These are phyloP conservation scores for Eidolon dupreanum DNA, from an alignment of 2,797 vertebrate genomes.

Conservation along the genomic window DNA sequence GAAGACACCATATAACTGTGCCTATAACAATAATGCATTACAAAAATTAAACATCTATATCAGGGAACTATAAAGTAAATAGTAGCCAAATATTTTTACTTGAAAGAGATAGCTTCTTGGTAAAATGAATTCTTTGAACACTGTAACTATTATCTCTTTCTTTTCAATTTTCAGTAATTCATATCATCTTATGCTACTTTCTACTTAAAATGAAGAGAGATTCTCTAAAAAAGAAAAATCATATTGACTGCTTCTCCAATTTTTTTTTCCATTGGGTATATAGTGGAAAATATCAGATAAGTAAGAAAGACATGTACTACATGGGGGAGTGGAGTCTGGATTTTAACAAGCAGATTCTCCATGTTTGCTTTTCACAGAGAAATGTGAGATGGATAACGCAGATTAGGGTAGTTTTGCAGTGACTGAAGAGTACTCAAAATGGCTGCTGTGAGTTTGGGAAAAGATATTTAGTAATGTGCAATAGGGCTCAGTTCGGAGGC, in stretches of 20 bases:
- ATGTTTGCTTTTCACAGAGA: not conserved
- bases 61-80: not conserved
- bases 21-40: not conserved
- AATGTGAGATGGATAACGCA: not conserved
- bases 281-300: not conserved
- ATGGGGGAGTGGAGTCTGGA: not conserved
- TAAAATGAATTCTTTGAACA: not conserved
- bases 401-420: not conserved
- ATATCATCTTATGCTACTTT: not conserved
- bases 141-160: not conserved
- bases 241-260: not conserved
- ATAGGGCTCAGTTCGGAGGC: not conserved
- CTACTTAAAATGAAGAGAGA: not conserved
- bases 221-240: slow-evolving; percentile 1
- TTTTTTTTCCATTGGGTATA: not conserved
- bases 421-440: not conserved
- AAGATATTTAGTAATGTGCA: not conserved
- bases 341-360: not conserved
- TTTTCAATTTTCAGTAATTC: not conserved
- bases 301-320: not conserved
- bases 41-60: not conserved
- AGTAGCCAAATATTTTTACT: not conserved
- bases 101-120: not conserved
- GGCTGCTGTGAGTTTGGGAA: not conserved
- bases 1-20: not conserved